Evolutionary conservation across 1,140 invertebrate genomes (phyloP).

Genomic region (Pogonognathellus flavescens): DNA sequence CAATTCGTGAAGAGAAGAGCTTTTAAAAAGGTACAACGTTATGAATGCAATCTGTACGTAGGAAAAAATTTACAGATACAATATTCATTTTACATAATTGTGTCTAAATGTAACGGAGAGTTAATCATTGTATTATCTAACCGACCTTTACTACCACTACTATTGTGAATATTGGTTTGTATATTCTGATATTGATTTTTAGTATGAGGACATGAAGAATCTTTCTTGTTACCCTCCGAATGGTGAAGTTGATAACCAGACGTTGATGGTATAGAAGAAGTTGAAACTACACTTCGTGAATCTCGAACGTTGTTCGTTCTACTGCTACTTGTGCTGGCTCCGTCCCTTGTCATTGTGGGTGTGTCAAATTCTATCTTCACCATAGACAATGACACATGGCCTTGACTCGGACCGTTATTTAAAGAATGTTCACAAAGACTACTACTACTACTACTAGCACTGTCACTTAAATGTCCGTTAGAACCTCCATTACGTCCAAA

Average conservation of each 20-base stretch:
- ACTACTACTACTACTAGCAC: slow-evolving; percentile 25
- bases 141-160: neutral
- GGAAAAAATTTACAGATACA: neutral
- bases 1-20: too few relatives aligned
- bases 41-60: too few relatives aligned
- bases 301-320: neutral
- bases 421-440: slow-evolving; percentile 14
- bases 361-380: slow-evolving; percentile 34
- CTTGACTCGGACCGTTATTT: slow-evolving; percentile 5
- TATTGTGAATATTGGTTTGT: slow-evolving; percentile 12
- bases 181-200: neutral
- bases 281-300: neutral
- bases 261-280: neutral
- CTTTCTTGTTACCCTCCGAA: neutral
- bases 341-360: slow-evolving; percentile 13
- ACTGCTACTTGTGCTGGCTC: slow-evolving; percentile 34
- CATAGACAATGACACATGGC: slow-evolving; percentile 34
- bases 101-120: slow-evolving; percentile 65
- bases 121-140: slow-evolving; percentile 63
- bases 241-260: neutral
- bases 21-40: too few relatives aligned
- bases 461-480: slow-evolving; percentile 41
- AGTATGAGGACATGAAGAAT: neutral
- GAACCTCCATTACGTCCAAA: slow-evolving; percentile 27
- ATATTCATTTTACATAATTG: slow-evolving; percentile 53